Evolutionary conservation across 2,888 invertebrate genomes (phyloP).

Genomic region (Eristalis tenax): DNA sequence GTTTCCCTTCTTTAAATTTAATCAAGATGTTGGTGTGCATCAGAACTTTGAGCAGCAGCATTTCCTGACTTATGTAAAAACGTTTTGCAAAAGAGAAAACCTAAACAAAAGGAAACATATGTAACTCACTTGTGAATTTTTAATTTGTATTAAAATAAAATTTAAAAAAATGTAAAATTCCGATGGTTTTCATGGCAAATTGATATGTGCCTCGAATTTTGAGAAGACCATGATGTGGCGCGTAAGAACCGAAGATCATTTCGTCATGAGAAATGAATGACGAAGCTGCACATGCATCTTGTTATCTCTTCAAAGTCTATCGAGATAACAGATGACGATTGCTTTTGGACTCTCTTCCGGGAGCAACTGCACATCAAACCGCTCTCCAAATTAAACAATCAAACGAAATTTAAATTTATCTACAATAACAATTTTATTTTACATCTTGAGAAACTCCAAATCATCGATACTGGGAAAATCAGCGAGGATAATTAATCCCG

Average conservation of each 20-base stretch:
- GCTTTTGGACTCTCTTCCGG: too few relatives aligned
- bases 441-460: constrained; percentile 78
- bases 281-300: too few relatives aligned
- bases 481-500: constrained; percentile 83
- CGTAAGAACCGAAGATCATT: too few relatives aligned
- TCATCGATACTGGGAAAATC: constrained; percentile 83
- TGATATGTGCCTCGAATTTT: background rate
- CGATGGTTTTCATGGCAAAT: background rate
- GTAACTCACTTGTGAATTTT: constrained; percentile 72
- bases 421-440: constrained; percentile 32
- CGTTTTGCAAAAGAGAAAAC: constrained; percentile 61
- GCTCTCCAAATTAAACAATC: background rate
- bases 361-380: background rate
- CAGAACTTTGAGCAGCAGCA: constrained; percentile 60
- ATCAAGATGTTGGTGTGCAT: constrained; percentile 49
- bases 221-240: too few relatives aligned
- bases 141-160: constrained; percentile 73
- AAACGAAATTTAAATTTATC: constrained; percentile 52
- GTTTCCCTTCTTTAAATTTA: constrained; percentile 56
- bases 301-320: too few relatives aligned
- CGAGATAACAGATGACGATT: too few relatives aligned
- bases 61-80: constrained; percentile 65
- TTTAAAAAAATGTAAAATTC: background rate
- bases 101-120: constrained; percentile 47
- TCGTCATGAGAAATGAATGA: too few relatives aligned